phyloP scores from a whole-genome alignment of 1,140 invertebrate genomes.

The Olivierus martensii region DNA sequence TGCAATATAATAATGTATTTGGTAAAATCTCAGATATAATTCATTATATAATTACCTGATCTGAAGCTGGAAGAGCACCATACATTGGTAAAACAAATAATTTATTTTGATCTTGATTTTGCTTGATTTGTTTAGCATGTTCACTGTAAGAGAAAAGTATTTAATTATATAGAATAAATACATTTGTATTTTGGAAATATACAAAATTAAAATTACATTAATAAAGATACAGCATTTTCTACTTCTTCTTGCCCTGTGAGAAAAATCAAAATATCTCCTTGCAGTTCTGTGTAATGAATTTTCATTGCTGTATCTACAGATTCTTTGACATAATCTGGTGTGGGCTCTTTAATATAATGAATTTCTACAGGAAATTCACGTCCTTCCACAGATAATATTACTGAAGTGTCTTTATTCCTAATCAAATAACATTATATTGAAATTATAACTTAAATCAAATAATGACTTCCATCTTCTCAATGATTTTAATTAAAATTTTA shows the following conservation, averaged over 20 bases:
- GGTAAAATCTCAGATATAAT: too few species aligned
- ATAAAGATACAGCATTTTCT: slow-evolving; percentile 48
- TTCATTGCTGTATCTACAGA: slow-evolving; percentile 76
- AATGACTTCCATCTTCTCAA: slow-evolving; percentile 15
- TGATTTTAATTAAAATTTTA: too few species aligned
- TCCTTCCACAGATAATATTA: slow-evolving; percentile 77
- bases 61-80: slow-evolving; percentile 64
- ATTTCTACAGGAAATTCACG: slow-evolving; percentile 75
- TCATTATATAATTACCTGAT: slow-evolving; percentile 34
- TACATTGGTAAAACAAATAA: slow-evolving; percentile 82
- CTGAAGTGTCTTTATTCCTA: slow-evolving; percentile 48
- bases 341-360: slow-evolving; percentile 68
- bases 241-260: slow-evolving; percentile 92
- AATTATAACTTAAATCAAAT: not conserved
- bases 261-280: slow-evolving; percentile 84
- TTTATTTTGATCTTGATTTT: slow-evolving; percentile 40
- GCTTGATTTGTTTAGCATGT: slow-evolving; percentile 20
- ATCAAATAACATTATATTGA: not conserved
- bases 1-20: too few species aligned
- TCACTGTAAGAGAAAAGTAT: slow-evolving; percentile 6
- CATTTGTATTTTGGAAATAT: not conserved
- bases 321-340: slow-evolving; percentile 78
- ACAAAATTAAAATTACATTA: slow-evolving; percentile 28
- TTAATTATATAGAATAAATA: not conserved
- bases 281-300: slow-evolving; percentile 65